phyloP scores from a whole-genome alignment of 2,113 vertebrate species.

The Elgaria multicarinata region DNA sequence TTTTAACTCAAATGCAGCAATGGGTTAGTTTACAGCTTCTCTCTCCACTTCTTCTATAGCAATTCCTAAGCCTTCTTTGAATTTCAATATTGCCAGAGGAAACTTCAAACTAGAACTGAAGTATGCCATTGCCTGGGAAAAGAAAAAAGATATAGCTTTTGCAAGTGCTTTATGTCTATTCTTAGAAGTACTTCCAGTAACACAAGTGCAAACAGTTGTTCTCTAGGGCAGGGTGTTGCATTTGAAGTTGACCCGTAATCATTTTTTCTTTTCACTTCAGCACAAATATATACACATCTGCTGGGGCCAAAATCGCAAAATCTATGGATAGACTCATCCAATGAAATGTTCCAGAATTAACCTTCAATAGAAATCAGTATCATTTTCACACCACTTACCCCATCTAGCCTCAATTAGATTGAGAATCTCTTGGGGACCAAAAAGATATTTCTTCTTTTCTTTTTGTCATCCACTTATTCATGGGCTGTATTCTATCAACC shows the following conservation, averaged over 20 bases:
- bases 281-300: neutral
- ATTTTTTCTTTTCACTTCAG: neutral
- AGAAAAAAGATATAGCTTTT: neutral
- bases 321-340: neutral
- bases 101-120: neutral
- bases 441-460: neutral
- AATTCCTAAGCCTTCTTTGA: neutral
- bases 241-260: conserved; percentile 17
- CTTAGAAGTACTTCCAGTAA: conserved; percentile 30
- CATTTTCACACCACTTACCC: neutral
- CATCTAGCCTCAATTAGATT: neutral
- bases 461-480: neutral
- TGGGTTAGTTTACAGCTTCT: neutral
- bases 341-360: neutral
- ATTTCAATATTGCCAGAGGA: conserved; percentile 9
- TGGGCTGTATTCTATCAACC: neutral
- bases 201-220: neutral
- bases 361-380: neutral
- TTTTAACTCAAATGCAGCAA: neutral
- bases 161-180: conserved; percentile 11
- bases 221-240: conserved; percentile 15
- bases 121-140: neutral
- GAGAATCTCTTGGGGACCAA: neutral
- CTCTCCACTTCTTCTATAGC: neutral
- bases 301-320: neutral